Conservation (phyloP, 1,140 invertebrate genomes). For the Scaptodrosophila lebanonensis region DNA sequence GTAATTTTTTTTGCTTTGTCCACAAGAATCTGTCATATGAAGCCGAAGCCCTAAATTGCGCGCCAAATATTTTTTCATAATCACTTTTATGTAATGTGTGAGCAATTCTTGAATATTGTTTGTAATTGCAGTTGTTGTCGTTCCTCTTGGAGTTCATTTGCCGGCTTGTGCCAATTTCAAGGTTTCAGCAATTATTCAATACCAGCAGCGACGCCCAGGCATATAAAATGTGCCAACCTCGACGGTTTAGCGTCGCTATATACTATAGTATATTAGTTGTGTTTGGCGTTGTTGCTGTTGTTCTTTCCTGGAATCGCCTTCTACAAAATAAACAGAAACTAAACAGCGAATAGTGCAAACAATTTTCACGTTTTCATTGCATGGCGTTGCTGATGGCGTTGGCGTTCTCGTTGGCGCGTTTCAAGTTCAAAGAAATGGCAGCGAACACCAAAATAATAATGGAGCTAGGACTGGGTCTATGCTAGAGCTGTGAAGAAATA, state of each 20-base stretch:
- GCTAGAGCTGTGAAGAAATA: too few species aligned
- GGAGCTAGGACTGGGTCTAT: too few species aligned
- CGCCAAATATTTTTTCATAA: slow-evolving; percentile 9
- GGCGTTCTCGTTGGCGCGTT: too few species aligned
- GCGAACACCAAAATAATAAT: background rate
- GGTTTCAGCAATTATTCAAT: slow-evolving; percentile 48
- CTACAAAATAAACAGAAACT: slow-evolving; percentile 31
- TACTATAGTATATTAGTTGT: too few species aligned
- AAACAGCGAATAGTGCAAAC: slow-evolving; percentile 21
- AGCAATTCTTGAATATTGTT: too few species aligned
- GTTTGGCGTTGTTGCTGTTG: slow-evolving; percentile 26
- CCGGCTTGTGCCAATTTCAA: slow-evolving; percentile 30
- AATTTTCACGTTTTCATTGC: slow-evolving; percentile 46
- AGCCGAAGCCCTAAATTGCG: too few species aligned
- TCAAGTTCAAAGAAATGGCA: slow-evolving; percentile 44
- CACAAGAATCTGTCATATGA: slow-evolving; percentile 11
- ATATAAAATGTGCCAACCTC: slow-evolving; percentile 43
- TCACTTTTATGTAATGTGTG: slow-evolving; percentile 22
- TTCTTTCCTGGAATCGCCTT: slow-evolving; percentile 36
- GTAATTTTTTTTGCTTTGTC: slow-evolving; percentile 7
- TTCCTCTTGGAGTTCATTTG: slow-evolving; percentile 14
- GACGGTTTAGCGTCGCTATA: too few species aligned
- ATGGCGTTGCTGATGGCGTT: too few species aligned
- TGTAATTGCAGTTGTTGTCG: background rate
- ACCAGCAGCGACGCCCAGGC: background rate